Evolutionary conservation across 2,113 vertebrate genomes (phyloP).

Genomic region (Brachyhypopomus occidentalis): DNA sequence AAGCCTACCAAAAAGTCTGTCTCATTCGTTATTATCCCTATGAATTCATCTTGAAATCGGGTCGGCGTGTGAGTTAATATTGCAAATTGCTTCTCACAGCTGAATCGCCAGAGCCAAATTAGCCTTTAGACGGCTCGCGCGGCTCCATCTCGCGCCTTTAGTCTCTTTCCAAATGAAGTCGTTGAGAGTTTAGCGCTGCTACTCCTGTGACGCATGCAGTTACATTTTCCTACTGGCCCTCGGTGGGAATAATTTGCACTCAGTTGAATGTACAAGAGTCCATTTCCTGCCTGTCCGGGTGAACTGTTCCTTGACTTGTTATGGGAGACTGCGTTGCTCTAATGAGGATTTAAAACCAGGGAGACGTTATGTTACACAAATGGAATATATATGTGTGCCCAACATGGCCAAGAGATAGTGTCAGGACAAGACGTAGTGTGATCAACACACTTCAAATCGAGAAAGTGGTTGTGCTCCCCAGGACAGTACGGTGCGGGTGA

Average conservation of each 20-base stretch:
- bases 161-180: too few relatives aligned
- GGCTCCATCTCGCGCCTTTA: too few relatives aligned
- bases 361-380: not conserved
- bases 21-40: too few relatives aligned
- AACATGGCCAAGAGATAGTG: not conserved
- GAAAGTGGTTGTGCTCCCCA: conserved; percentile 51
- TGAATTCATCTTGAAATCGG: too few relatives aligned
- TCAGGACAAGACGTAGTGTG: not conserved
- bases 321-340: not conserved
- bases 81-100: not conserved
- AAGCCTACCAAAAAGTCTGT: too few relatives aligned
- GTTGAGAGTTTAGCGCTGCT: not conserved
- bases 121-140: too few relatives aligned
- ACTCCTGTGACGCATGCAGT: not conserved
- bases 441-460: not conserved
- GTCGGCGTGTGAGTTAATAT: too few relatives aligned
- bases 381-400: not conserved
- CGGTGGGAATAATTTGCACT: not conserved
- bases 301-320: not conserved
- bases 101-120: not conserved
- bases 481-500: conserved; percentile 84
- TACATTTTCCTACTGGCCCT: not conserved
- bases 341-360: conserved; percentile 1
- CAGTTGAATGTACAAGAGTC: not conserved
- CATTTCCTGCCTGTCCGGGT: not conserved